Evolutionary conservation across 2,797 vertebrate species (phyloP), one percentile per base, ranked within the genome.

Genomic region (Ceyx erithaca): DNA sequence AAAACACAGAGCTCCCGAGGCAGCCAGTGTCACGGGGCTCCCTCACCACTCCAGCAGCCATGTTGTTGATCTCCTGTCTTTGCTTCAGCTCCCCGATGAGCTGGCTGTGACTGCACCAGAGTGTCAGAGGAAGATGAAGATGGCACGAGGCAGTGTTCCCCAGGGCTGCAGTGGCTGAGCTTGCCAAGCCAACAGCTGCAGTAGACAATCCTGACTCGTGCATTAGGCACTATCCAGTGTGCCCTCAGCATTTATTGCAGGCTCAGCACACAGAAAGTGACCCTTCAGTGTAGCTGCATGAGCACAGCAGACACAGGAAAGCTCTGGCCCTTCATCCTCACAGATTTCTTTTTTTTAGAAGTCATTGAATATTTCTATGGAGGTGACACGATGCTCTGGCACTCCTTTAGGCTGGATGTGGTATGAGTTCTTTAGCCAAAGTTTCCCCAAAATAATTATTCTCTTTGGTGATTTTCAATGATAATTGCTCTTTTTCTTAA

Each of bases 191-290:
- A 57, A 37, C 61, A 85, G 83, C 69, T 89, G 87, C 78, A 85
- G 75, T 61, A 63, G 67, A 85, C 86, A 73, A 16, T 70, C 51
- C 62, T 89, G 89, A 89, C 81, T 87, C 93, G 85, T 94, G 30
- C 30, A 28, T 93, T 64, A 33, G 23, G 66, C 46, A n/a, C 79
- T 83, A 7, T 3, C 48, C 76, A 69, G 41, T 85, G 58, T 63
- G 48, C 80, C 79, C 69, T 89, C 84, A 55, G 9, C 69, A 59
- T 68, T 95, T 92, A 80, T 89, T 87, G 83, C 75, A 67, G 75
- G 71, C 85, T 87, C 72, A 69, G 30, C 0, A 0, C 64, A 31
- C 71, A 78, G 87, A 78, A 89, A 89, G 64, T 19, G 54, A n/a
- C 48, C 61, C 70, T 20, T 80, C 68, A 35, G 57, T 33, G 76